Conservation (phyloP, 2,888 invertebrate species). For the Drosophila atroscutellata region DNA sequence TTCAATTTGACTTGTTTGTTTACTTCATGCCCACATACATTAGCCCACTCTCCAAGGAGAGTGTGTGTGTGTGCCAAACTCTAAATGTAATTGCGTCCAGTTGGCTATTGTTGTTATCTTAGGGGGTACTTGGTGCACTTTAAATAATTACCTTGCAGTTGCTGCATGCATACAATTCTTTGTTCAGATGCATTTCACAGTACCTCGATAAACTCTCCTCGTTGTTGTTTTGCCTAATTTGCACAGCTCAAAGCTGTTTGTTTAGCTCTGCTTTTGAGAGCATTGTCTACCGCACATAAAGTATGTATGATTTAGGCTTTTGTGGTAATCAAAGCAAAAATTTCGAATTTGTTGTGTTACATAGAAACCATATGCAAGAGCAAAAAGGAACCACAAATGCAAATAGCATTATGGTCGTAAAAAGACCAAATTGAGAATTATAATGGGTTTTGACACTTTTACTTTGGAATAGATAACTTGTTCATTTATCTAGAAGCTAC, state of each 20-base stretch:
- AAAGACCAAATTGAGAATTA: not conserved
- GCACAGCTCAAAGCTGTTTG: conserved; percentile 21
- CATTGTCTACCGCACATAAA: not conserved
- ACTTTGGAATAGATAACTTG: not conserved
- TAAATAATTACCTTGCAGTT: conserved; percentile 67
- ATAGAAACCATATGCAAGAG: not conserved
- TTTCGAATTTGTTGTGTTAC: not conserved
- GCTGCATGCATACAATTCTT: conserved; percentile 67
- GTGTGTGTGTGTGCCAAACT: conserved; percentile 39
- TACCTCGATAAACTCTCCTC: conserved; percentile 2
- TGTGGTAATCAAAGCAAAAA: not conserved
- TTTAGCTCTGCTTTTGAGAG: conserved; percentile 1
- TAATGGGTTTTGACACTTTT: not conserved
- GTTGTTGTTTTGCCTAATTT: conserved; percentile 22
- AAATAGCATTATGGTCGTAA: not conserved
- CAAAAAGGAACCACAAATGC: not conserved
- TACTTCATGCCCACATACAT: conserved; percentile 14
- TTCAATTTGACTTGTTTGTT: conserved; percentile 66
- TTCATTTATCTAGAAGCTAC: not conserved
- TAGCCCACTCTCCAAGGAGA: not conserved
- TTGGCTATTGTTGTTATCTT: conserved; percentile 35
- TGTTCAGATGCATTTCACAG: conserved; percentile 40
- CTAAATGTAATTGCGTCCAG: conserved; percentile 73
- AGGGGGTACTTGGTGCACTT: conserved; percentile 65
- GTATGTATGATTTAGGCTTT: not conserved